Conservation (phyloP, 2,113 vertebrate species). For the Rhabdornis inornatus region DNA sequence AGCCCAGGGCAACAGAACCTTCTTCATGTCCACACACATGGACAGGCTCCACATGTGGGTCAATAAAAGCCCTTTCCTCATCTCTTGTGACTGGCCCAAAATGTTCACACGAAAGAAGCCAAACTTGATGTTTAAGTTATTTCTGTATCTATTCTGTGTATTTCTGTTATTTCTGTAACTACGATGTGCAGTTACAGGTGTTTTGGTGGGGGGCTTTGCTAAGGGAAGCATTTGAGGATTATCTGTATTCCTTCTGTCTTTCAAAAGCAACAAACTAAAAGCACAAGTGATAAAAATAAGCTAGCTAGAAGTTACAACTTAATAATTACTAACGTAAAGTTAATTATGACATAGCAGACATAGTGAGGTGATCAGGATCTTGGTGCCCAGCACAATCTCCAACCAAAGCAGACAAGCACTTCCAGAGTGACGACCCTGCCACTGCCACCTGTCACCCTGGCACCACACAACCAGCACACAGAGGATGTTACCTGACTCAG, state of each 20-base stretch:
- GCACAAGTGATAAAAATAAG: neutral
- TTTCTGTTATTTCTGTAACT: no score
- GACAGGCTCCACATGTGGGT: neutral
- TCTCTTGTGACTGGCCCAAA: neutral
- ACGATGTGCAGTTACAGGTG: accelerated
- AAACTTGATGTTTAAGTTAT: neutral
- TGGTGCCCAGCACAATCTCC: neutral
- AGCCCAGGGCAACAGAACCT: neutral
- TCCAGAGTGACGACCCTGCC: neutral
- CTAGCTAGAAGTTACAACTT: neutral
- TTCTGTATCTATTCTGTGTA: neutral
- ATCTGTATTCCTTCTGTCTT: neutral
- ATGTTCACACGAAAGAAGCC: neutral
- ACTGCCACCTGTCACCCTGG: accelerated
- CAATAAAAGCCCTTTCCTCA: neutral
- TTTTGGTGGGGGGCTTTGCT: neutral
- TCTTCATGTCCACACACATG: accelerated
- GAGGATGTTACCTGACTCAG: neutral
- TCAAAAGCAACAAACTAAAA: neutral
- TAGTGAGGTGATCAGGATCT: accelerated
- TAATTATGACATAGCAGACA: neutral
- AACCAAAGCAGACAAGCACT: neutral
- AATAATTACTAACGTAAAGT: neutral
- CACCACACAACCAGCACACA: neutral
- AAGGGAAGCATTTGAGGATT: neutral